Conservation (phyloP, 2,888 invertebrate genomes). For the Fragum whitleyi region DNA sequence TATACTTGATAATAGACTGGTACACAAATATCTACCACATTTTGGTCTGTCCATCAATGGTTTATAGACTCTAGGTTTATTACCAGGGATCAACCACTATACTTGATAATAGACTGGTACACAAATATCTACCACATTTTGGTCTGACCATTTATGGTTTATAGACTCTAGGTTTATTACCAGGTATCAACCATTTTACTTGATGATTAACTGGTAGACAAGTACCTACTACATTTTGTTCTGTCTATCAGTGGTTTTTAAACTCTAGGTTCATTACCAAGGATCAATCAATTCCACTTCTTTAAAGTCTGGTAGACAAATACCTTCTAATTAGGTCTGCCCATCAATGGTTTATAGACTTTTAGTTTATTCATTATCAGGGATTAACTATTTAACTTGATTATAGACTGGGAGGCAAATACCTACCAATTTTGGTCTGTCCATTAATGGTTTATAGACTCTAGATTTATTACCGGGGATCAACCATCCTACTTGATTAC, state of each 20-base stretch:
- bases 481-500: slow-evolving; percentile 88
- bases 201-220: no score
- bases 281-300: slow-evolving; percentile 89
- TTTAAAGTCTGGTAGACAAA: slow-evolving; percentile 75
- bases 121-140: slow-evolving; percentile 73
- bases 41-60: slow-evolving; percentile 91
- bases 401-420: slow-evolving; percentile 75
- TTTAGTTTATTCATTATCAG: slow-evolving; percentile 90
- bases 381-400: slow-evolving; percentile 89
- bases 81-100: slow-evolving; percentile 89
- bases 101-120: slow-evolving; percentile 86
- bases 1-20: slow-evolving; percentile 86
- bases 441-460: slow-evolving; percentile 90
- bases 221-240: no score
- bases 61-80: slow-evolving; percentile 90
- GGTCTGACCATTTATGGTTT: no score
- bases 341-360: slow-evolving; percentile 90
- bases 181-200: no score
- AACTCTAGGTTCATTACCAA: slow-evolving; percentile 89
- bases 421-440: slow-evolving; percentile 90
- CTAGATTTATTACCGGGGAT: slow-evolving; percentile 90
- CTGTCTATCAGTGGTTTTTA: slow-evolving; percentile 91
- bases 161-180: no score
- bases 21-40: slow-evolving; percentile 87
- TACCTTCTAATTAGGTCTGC: slow-evolving; percentile 90